A percentile compares a stretch with the other conserved stretches of the same genome.
Evolutionary conservation across 2,113 vertebrate genomes (phyloP).

Genomic region (Equus quagga): DNA sequence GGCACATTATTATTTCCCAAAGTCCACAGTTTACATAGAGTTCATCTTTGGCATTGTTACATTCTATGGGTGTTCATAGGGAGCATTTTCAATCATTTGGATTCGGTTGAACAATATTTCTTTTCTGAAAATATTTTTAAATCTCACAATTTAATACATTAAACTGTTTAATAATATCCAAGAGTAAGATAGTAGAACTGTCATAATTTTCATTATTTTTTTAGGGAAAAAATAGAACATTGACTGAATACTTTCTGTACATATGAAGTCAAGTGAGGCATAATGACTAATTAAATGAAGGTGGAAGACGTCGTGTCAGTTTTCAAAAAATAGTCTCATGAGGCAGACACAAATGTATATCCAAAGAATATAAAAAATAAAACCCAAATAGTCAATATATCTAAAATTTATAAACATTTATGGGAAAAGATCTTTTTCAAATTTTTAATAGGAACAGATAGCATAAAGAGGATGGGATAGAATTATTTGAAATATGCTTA

Average conservation of each 20-base stretch:
- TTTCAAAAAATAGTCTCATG: not conserved
- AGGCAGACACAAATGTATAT: not conserved
- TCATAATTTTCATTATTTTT: not conserved
- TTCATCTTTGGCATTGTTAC: not conserved
- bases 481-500: not conserved
- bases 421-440: not conserved
- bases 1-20: not conserved
- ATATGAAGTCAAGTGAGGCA: not conserved
- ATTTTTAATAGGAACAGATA: not conserved
- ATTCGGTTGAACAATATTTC: not conserved
- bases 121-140: conserved; percentile 1
- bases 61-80: not conserved
- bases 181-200: not conserved
- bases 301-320: not conserved
- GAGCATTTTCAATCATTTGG: not conserved
- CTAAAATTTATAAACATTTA: not conserved
- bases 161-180: not conserved
- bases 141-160: not conserved
- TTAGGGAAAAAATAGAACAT: not conserved
- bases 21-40: not conserved
- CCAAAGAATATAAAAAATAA: not conserved
- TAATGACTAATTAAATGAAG: not conserved
- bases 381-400: not conserved
- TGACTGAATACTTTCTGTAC: not conserved
- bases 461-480: not conserved